Conservation (phyloP, 2,888 invertebrate species). For the Megalurothrips usitatus region DNA sequence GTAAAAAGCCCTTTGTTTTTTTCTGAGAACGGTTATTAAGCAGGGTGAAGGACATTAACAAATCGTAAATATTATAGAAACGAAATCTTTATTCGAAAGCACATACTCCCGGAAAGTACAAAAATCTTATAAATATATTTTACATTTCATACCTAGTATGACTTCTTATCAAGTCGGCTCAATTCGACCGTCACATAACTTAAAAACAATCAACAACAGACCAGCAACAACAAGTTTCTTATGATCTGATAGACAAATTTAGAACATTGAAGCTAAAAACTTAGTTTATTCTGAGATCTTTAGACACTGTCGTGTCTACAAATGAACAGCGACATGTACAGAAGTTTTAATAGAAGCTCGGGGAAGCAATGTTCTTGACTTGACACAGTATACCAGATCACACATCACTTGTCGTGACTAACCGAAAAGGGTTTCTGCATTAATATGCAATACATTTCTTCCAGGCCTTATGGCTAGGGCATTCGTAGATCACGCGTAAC, state of each 20-base stretch:
- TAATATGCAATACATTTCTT: constrained; percentile 3
- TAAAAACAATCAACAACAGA: too few species aligned
- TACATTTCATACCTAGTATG: neutral
- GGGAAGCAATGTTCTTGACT: neutral
- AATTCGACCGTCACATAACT: too few species aligned
- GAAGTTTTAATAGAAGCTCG: too few species aligned
- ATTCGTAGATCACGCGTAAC: neutral
- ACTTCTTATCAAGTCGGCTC: too few species aligned
- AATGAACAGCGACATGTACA: too few species aligned
- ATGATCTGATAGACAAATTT: too few species aligned
- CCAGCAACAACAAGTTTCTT: too few species aligned
- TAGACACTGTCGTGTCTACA: too few species aligned
- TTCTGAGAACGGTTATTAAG: neutral
- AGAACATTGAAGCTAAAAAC: too few species aligned
- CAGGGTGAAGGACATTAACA: neutral
- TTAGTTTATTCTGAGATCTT: too few species aligned
- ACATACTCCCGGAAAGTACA: neutral
- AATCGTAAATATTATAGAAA: neutral
- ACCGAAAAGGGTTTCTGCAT: neutral
- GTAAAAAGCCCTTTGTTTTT: neutral
- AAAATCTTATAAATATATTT: neutral
- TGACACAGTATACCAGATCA: too few species aligned
- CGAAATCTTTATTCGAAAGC: too few species aligned
- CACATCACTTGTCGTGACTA: neutral
- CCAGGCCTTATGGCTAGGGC: neutral